Conservation (phyloP, 2,888 invertebrate species). For the Dynastes tityus region DNA sequence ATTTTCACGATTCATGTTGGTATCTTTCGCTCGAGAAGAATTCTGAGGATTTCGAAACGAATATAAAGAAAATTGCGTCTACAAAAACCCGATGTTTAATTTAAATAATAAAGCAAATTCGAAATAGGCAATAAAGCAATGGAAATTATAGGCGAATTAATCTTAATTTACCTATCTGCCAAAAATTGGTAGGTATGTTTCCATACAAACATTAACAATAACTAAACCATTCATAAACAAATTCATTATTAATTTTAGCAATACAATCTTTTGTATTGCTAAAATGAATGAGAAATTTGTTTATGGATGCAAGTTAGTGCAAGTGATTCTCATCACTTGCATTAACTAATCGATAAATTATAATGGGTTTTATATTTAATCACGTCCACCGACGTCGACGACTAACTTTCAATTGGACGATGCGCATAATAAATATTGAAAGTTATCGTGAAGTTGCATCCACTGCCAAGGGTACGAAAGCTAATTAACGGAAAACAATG, state of each 20-base stretch:
- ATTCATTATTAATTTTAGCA: background rate
- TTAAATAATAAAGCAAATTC: too few species aligned
- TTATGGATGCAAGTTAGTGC: too few species aligned
- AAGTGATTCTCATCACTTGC: too few species aligned
- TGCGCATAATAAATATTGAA: slow-evolving; percentile 2
- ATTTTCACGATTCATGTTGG: background rate
- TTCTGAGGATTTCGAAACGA: background rate
- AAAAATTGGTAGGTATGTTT: too few species aligned
- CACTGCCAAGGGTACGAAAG: slow-evolving; percentile 29
- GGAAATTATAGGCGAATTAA: too few species aligned
- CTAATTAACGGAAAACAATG: slow-evolving; percentile 44
- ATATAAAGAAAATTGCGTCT: background rate
- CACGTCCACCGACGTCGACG: background rate
- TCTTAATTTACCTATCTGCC: too few species aligned
- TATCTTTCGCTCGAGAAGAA: background rate
- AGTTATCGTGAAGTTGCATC: slow-evolving; percentile 32
- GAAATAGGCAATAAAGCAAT: too few species aligned
- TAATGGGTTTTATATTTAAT: background rate
- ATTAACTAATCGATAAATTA: background rate
- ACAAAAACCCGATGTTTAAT: too few species aligned
- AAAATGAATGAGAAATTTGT: too few species aligned
- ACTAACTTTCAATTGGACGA: slow-evolving; percentile 2
- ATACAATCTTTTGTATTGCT: background rate
- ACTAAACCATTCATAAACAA: too few species aligned
- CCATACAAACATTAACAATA: too few species aligned